Conservation (phyloP, 1,140 invertebrate genomes). For the Apis florea region DNA sequence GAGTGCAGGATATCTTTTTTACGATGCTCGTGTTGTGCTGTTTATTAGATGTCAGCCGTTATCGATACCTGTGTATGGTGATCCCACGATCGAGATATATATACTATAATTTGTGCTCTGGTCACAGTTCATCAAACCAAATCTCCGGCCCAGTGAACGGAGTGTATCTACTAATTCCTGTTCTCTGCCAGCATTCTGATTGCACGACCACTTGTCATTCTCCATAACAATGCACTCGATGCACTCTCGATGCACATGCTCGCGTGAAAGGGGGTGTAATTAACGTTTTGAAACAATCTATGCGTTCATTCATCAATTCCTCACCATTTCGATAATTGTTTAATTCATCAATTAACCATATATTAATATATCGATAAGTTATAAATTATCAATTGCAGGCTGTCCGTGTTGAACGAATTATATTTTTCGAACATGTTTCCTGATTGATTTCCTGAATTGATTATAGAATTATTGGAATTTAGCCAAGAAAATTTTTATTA, state of each 20-base stretch:
- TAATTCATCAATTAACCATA: no score
- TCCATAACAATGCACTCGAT: neutral
- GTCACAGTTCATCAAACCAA: slow-evolving; percentile 20
- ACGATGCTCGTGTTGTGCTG: neutral
- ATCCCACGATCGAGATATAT: slow-evolving; percentile 21
- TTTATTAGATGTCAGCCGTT: no score
- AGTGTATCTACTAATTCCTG: slow-evolving; percentile 41
- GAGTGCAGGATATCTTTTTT: neutral
- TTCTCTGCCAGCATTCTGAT: slow-evolving; percentile 37
- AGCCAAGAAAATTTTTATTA: no score
- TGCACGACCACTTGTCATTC: slow-evolving; percentile 36
- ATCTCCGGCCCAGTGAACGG: slow-evolving; percentile 32
- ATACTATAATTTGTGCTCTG: slow-evolving; percentile 5
- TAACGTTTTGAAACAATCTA: slow-evolving; percentile 31
- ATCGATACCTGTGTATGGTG: slow-evolving; percentile 4
- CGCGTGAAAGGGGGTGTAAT: slow-evolving; percentile 55
- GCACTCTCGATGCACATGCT: neutral
- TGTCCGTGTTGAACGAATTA: no score
- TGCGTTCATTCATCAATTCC: neutral
- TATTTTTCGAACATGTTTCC: no score
- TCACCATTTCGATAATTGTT: no score
- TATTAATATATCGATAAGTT: no score
- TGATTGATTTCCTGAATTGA: no score
- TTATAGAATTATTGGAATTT: no score
- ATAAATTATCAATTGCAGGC: no score